Evolutionary conservation across 1,140 invertebrate genomes (phyloP), one percentile per base, ranked within the genome.

Genomic region (Drosophila pseudoobscura): DNA sequence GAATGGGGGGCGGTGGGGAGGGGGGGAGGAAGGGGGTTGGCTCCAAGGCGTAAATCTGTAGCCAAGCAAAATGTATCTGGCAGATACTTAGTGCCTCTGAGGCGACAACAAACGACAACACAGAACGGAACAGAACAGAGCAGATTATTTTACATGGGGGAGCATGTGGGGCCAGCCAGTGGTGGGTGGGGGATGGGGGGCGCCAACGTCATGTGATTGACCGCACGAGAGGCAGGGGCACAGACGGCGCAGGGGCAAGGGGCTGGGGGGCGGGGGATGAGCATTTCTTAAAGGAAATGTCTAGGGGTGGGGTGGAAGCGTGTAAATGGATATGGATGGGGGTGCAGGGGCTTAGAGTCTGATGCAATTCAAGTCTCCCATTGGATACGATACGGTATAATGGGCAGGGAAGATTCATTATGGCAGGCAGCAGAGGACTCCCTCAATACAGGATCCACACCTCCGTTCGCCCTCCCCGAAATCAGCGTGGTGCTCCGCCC

Each of bases 11-110:
- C n/a, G n/a, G n/a, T 4, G 5, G 24, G 24, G 24, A 4, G 24
- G 24, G 24, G 24, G 5, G 5, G 24, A 4, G 24, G 24, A 4
- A 3, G 24, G 5, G 0, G 24, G 24, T 0, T 4, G 5, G 82
- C 78, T 78, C 77, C 83, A 64, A 69, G 59, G 73, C 74, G 85
- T 68, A 75, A 88, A 82, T 82, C 75, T 78, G 83, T 70, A 72
- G 65, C 70, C 64, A 62, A 80, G 75, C 50, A 78, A 85, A 71
- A 80, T 75, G 78, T 62, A 87, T 70, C 73, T 65, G 79, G 75
- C 76, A 80, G 63, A 80, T 77, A 80, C 73, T 82, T 78, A 78
- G 69, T 59, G 72, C 57, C 71, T 57, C 47, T 46, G 68, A 68
- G 80, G 71, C 76, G 78, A 60, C 50, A 76, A 59, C 58, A 65